Conservation (phyloP, 2,888 invertebrate species). For the Xiphydria camelus region DNA sequence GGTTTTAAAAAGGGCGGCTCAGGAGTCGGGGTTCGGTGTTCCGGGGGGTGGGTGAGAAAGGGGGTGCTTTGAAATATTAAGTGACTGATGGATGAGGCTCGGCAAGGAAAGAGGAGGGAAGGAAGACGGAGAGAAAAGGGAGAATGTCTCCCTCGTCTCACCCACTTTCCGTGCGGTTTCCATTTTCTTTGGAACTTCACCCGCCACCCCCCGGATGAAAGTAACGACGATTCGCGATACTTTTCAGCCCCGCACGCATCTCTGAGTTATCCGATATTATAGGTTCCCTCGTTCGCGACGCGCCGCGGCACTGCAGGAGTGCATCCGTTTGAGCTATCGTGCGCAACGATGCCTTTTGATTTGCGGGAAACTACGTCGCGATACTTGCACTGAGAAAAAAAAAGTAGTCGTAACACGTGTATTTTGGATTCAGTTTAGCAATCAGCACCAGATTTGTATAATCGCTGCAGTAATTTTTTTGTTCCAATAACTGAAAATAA, state of each 20-base stretch:
- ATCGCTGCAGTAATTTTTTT: too few species aligned
- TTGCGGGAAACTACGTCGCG: too few species aligned
- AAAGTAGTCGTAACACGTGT: too few species aligned
- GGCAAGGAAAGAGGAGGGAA: slow-evolving; percentile 23
- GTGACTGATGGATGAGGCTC: slow-evolving; percentile 56
- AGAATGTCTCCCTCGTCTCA: slow-evolving; percentile 16
- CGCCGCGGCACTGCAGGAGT: too few species aligned
- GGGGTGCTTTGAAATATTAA: slow-evolving; percentile 53
- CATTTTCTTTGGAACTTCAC: slow-evolving; percentile 30
- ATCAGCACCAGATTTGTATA: too few species aligned
- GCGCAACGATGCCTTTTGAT: too few species aligned
- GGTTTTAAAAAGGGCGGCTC: slow-evolving; percentile 44
- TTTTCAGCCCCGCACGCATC: slow-evolving; percentile 15
- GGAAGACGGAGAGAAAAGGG: slow-evolving; percentile 16
- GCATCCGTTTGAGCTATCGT: too few species aligned
- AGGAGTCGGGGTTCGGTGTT: slow-evolving; percentile 24
- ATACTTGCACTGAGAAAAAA: too few species aligned
- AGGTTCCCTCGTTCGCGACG: too few species aligned
- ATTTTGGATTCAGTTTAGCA: too few species aligned
- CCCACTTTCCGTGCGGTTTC: slow-evolving; percentile 21
- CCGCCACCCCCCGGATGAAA: slow-evolving; percentile 15
- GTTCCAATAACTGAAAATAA: too few species aligned
- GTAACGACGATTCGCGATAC: slow-evolving; percentile 21
- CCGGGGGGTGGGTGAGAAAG: slow-evolving; percentile 31
- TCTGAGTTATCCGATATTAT: too few species aligned